Base-by-base conservation (phyloP, 2,888 invertebrate genomes). In the Macaria notata region DNA sequence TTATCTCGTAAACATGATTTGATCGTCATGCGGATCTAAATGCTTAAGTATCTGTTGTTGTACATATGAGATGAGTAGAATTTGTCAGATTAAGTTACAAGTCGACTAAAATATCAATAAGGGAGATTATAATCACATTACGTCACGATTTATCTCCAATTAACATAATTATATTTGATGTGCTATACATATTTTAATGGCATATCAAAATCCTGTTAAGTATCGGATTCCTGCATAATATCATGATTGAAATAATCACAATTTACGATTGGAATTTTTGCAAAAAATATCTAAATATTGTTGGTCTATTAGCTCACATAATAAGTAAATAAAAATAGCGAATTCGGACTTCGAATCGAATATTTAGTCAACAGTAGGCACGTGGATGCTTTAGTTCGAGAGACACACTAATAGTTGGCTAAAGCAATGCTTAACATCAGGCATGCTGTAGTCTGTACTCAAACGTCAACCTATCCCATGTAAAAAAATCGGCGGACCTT, bases 141-240 rank as follows among this genome's bases (percentile, higher is more conserved):
- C 33, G 30, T 49, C 36, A 49, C n/a, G 38, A 38, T 46, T 36
- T 30, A n/a, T 29, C 8, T 36, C 36, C n/a, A 19, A 49, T 57
- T 55, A 44, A 42, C 39, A 47, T 59, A 31, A 44, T 48, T 30
- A 36, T 45, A n/a, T 38, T 33, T 53, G 45, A 49, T 44, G 7
- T 45, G 46, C 44, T 50, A 59, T 54, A 47, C 47, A 48, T 51
- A 41, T 59, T 51, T 47, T 54, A 54, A 59, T 48, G 31, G 38
- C 9, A 31, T 59, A 50, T 50, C 43, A 50, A 47, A 31, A 54
- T 48, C 47, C 50, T 47, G 9, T 48, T 47, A 30, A 51, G 44
- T 33, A n/a, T 44, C 44, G 46, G 39, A 54, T 48, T 51, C 47
- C 30, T 50, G 59, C 47, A 48, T 54, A 36, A 45, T 45, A 47